These are phyloP conservation scores for Hemiprocne comata DNA, from an alignment of 2,113 vertebrate genomes.

Conservation along the genomic window DNA sequence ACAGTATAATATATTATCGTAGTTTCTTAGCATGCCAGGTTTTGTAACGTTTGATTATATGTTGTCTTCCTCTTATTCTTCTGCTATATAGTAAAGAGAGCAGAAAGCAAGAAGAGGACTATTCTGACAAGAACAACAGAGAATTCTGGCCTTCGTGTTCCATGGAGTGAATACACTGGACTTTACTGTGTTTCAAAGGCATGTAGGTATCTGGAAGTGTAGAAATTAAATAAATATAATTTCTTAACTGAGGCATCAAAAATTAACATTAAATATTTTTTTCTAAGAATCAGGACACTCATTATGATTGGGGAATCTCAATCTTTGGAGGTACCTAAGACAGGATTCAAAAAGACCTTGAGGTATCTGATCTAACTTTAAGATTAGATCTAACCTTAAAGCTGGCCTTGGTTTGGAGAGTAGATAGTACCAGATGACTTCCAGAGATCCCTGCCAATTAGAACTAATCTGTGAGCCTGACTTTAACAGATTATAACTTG, in stretches of 20 bases:
- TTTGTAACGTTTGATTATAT: background rate
- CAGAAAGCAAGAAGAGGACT: background rate
- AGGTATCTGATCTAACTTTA: background rate
- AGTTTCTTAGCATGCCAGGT: background rate
- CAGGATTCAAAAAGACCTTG: background rate
- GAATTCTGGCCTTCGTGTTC: background rate
- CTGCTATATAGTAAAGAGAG: background rate
- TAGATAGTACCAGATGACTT: background rate
- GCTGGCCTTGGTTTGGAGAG: background rate
- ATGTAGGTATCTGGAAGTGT: background rate
- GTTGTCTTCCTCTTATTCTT: background rate
- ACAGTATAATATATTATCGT: background rate
- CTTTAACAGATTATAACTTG: background rate
- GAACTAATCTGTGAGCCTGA: background rate
- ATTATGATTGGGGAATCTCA: accelerated
- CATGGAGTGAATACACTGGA: background rate
- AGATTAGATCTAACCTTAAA: background rate
- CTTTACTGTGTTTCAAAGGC: background rate
- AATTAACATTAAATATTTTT: background rate
- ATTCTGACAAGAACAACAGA: background rate
- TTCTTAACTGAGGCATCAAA: background rate
- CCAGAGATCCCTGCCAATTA: background rate
- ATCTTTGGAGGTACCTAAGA: background rate
- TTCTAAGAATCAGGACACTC: background rate
- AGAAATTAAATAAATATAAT: background rate